Conservation (phyloP, 2,888 invertebrate species). For the Cheilosia grossa region DNA sequence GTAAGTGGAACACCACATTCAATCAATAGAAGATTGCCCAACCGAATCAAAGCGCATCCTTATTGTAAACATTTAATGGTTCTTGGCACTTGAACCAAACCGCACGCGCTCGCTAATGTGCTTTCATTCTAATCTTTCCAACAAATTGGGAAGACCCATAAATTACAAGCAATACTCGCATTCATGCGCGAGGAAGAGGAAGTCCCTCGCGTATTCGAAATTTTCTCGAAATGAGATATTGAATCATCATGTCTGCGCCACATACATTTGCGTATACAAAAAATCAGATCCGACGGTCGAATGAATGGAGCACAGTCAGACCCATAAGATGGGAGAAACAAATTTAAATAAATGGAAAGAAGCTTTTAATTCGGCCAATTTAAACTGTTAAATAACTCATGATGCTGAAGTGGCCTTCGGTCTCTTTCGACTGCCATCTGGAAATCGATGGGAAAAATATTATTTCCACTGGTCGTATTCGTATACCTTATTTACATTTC, state of each 20-base stretch:
- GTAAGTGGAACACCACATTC: background rate
- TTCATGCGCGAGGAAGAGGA: background rate
- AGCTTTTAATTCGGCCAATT: constrained; percentile 73
- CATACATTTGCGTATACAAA: constrained; percentile 4
- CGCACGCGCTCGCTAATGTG: constrained; percentile 9
- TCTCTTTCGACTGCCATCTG: constrained; percentile 42
- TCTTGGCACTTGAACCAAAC: constrained; percentile 20
- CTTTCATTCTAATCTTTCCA: constrained; percentile 15
- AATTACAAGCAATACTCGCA: constrained; percentile 39
- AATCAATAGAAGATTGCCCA: background rate
- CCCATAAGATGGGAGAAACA: background rate
- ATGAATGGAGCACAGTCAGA: constrained; percentile 3
- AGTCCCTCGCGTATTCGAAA: constrained; percentile 14
- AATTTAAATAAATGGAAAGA: constrained; percentile 37
- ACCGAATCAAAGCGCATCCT: constrained; percentile 1
- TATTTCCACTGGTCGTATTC: constrained; percentile 21
- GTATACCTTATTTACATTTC: constrained; percentile 43
- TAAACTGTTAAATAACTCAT: constrained; percentile 69
- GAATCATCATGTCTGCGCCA: constrained; percentile 42
- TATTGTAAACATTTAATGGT: constrained; percentile 11
- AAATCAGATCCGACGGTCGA: background rate
- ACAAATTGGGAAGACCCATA: constrained; percentile 50
- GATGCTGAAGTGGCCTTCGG: constrained; percentile 51
- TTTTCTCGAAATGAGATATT: constrained; percentile 39
- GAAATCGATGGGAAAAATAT: constrained; percentile 60